phyloP scores from a whole-genome alignment of 2,888 invertebrate genomes.

The Orthosia gracilis region DNA sequence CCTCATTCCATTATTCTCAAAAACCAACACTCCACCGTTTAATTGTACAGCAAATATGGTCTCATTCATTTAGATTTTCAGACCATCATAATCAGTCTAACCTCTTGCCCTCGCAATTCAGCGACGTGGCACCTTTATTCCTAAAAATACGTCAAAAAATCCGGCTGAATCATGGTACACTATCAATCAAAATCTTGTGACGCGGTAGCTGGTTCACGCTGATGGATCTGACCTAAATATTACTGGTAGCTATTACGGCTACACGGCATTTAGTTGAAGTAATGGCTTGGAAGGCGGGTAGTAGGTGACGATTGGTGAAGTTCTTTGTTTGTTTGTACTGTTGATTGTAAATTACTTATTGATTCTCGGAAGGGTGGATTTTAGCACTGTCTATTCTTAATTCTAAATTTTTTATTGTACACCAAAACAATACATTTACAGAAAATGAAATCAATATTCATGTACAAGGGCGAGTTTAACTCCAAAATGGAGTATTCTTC shows the following conservation, averaged over 20 bases:
- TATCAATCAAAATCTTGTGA: constrained; percentile 67
- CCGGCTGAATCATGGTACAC: constrained; percentile 51
- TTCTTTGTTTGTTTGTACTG: not conserved
- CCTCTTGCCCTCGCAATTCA: constrained; percentile 18
- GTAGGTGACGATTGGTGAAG: not conserved
- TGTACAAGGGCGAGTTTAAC: too few species aligned
- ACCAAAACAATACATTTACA: too few species aligned
- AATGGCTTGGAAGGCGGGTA: constrained; percentile 20
- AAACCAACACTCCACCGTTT: not conserved
- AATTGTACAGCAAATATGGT: not conserved
- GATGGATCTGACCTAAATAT: constrained; percentile 70
- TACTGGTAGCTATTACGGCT: constrained; percentile 49
- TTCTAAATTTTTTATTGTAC: too few species aligned
- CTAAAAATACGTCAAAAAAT: constrained; percentile 50
- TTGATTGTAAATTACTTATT: not conserved
- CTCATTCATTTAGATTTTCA: constrained; percentile 4
- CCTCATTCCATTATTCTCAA: not conserved
- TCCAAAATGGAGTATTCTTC: too few species aligned
- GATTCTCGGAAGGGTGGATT: not conserved
- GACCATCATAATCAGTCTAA: not conserved
- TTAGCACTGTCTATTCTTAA: not conserved
- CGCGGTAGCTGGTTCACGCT: constrained; percentile 50
- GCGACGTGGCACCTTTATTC: constrained; percentile 35
- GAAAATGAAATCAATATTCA: too few species aligned
- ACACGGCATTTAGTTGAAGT: constrained; percentile 40